Evolutionary conservation across 2,888 invertebrate species (phyloP), one percentile per base, ranked within the genome.

Genomic region (Meiosimyza platycephala): DNA sequence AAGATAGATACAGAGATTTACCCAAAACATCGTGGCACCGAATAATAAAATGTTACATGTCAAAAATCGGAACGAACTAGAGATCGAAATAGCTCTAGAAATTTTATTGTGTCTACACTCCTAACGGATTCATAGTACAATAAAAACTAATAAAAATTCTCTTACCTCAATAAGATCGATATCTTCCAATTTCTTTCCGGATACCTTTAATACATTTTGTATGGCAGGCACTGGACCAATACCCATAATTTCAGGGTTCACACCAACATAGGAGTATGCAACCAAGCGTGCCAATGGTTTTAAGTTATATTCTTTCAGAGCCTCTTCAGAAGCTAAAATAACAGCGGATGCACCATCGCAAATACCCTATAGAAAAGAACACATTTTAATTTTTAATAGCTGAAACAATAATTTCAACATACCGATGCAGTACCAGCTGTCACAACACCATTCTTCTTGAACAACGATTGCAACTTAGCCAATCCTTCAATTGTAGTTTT

Each of bases 231-330:
- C 97, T 4, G 99, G 99, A 0, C 98, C 98, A 79, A 98, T 94
- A 71, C 98, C 99, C 99, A 99, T 99, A 81, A 99, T 97, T 84
- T 93, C 93, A 59, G 99, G 99, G 80, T 98, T 98, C 62, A 98
- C 98, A 70, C 98, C 98, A 76, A 97, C 95, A 80, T 93, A 90
- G n/a, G 95, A 92, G 89, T 96, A 99, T 55, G 94, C 97, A 11
- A 96, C 93, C 18, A 99, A 89, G 74, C 98, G 91, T 1, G 98
- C 99, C 71, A 99, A 88, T 0, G 99, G 99, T 83, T 92, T 95
- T 64, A 98, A 89, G 77, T 92, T 92, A 81, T 94, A 89, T 79
- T 92, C 88, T 84, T 94, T 94, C 0, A 95, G 90, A 0, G 97
- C 96, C 74, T 93, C 94, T 87, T 99, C 99, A 79, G 94, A 94